A percentile compares a stretch with the other conserved stretches of the same genome.
These are phyloP conservation scores for Stramonita haemastoma DNA, from an alignment of 2,888 invertebrate genomes.

Conservation along the genomic window DNA sequence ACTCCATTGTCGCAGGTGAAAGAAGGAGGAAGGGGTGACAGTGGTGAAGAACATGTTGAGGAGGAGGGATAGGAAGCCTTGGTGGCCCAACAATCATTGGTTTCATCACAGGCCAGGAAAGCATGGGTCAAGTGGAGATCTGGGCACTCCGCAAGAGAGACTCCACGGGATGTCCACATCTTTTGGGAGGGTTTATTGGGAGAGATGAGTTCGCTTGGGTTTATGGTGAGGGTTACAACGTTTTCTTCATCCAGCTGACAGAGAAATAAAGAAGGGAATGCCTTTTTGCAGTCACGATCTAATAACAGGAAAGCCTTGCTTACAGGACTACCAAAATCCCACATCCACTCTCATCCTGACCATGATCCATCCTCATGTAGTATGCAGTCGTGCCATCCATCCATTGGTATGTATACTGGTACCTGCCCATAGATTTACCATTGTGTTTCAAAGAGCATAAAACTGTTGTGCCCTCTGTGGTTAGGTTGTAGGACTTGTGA, in stretches of 20 bases:
- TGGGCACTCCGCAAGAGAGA: not conserved
- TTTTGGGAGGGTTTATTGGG: not conserved
- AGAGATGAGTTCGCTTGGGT: not conserved
- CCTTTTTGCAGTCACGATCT: not conserved
- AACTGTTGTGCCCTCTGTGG: too few species aligned
- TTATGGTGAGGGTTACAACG: not conserved
- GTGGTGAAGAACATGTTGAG: not conserved
- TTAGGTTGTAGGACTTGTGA: too few species aligned
- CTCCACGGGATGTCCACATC: not conserved
- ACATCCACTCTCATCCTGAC: not conserved
- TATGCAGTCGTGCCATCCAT: slow-evolving; percentile 40
- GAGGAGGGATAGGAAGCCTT: not conserved
- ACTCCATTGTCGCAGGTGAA: slow-evolving; percentile 15
- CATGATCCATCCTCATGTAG: not conserved
- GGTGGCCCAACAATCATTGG: not conserved
- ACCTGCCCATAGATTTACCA: not conserved
- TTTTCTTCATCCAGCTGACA: not conserved
- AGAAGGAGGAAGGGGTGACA: slow-evolving; percentile 22
- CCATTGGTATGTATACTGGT: slow-evolving; percentile 42
- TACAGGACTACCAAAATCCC: not conserved
- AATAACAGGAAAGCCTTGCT: not conserved
- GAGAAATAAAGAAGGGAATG: not conserved
- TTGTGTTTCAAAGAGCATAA: too few species aligned
- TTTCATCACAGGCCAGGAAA: slow-evolving; percentile 9
- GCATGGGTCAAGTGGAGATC: not conserved